Evolutionary conservation across 1,140 invertebrate genomes (phyloP).

Genomic region (Panonychus citri): DNA sequence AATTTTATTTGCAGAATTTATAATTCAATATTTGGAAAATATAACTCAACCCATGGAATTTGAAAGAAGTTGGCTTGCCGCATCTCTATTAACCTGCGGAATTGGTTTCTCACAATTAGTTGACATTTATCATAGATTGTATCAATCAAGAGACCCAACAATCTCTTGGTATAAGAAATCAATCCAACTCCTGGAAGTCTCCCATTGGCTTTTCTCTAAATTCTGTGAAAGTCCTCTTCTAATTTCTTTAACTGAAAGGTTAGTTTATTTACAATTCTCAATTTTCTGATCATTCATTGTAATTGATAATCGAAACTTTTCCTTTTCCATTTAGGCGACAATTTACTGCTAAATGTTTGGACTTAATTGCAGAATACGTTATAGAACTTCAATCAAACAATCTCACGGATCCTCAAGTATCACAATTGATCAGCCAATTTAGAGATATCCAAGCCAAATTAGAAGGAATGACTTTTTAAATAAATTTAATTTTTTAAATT

Average conservation of each 20-base stretch:
- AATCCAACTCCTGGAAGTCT: slow-evolving; percentile 20
- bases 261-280: slow-evolving; percentile 2
- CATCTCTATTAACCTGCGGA: slow-evolving; percentile 23
- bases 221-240: slow-evolving; percentile 17
- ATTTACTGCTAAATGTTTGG: slow-evolving; percentile 20
- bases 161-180: slow-evolving; percentile 20
- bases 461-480: slow-evolving; percentile 12
- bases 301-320: background rate
- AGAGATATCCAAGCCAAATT: slow-evolving; percentile 19
- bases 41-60: slow-evolving; percentile 18
- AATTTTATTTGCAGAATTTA: slow-evolving; percentile 22
- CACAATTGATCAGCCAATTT: slow-evolving; percentile 16
- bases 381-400: slow-evolving; percentile 24
- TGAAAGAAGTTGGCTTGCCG: slow-evolving; percentile 23
- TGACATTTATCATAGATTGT: slow-evolving; percentile 27
- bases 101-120: slow-evolving; percentile 23
- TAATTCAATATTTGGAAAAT: slow-evolving; percentile 26
- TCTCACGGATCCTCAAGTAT: slow-evolving; percentile 15
- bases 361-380: slow-evolving; percentile 22
- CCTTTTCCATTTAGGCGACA: slow-evolving; percentile 17
- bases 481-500: too few relatives aligned
- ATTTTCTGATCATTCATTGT: slow-evolving; percentile 1
- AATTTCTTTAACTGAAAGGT: slow-evolving; percentile 21
- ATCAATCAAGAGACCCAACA: slow-evolving; percentile 22
- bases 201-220: slow-evolving; percentile 18